Base-by-base conservation (phyloP, 2,888 invertebrate genomes). In the Horisme vitalbata region DNA sequence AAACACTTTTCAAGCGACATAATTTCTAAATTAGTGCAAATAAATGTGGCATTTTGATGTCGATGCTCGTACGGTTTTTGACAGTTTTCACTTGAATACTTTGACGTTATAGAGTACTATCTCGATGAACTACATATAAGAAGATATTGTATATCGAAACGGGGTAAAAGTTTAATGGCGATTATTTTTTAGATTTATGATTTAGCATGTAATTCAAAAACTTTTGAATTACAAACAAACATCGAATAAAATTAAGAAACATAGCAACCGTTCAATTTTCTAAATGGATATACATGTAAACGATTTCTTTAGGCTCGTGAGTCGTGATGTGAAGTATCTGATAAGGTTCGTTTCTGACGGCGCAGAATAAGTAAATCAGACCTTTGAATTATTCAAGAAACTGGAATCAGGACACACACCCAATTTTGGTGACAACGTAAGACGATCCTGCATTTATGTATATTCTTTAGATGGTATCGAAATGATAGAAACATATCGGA, bases 351-450 rank as follows among this genome's bases (percentile, higher is more conserved):
- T 26, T 46, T 44, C 51, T 45, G 27, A 39, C 44, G 50, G 38
- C 41, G 45, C 23, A 46, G 50, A 55, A 41, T 58, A 55, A 58
- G 57, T 58, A 58, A 58, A 58, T 58, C 58, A 58, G 52, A 31
- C 49, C 45, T 39, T 45, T 58, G 58, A 56, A 58, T 58, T 45
- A 58, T 58, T 58, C 58, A 58, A 45, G 55, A 58, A 49, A 53
- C 44, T 48, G 37, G 46, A 50, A 41, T 49, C 47, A 48, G 53
- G 48, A 54, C 56, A 45, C 46, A 49, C 46, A 28, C 46, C 51
- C 36, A 49, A 45, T 46, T 52, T 49, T 20, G 39, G 36, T 32
- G 55, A 46, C 57, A 52, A 46, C 50, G 38, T 38, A 34, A 45
- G 32, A 36, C 27, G 39, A 34, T 11, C 39, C 27, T 37, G 24